phyloP scores from a whole-genome alignment of 2,113 vertebrate genomes.

The Gobio gobio region DNA sequence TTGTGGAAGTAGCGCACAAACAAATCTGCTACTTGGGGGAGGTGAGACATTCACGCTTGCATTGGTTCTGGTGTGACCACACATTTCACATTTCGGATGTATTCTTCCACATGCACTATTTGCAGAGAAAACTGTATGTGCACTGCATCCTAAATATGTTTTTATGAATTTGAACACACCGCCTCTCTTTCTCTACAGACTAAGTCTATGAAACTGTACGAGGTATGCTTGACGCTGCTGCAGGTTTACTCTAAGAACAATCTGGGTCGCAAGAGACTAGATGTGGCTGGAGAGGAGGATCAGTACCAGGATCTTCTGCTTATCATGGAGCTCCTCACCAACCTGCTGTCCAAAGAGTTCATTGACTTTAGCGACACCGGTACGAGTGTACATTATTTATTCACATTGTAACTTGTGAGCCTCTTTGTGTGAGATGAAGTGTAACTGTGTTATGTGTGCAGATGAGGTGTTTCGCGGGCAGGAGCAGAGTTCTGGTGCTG shows the following conservation, averaged over 20 bases:
- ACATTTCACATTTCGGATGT: neutral
- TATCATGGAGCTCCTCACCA: conserved; percentile 99
- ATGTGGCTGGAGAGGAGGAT: conserved; percentile 93
- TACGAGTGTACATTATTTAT: conserved; percentile 54
- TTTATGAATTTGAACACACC: neutral
- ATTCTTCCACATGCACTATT: neutral
- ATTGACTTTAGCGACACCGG: conserved; percentile 99
- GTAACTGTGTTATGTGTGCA: conserved; percentile 57
- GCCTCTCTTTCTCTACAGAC: conserved; percentile 75
- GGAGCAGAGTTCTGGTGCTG: conserved; percentile 87
- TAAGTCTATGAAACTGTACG: conserved; percentile 98
- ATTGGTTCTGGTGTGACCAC: neutral
- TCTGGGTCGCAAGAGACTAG: conserved; percentile 87
- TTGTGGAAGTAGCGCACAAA: conserved; percentile 99
- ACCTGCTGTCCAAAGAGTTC: conserved; percentile 97
- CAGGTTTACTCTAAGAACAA: conserved; percentile 99
- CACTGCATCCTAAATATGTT: neutral
- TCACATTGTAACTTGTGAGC: neutral
- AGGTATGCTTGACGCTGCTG: conserved; percentile 94
- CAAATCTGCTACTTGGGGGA: conserved; percentile 99
- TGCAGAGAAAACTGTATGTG: neutral
- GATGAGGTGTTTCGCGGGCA: conserved; percentile 97
- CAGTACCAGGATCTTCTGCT: conserved; percentile 99
- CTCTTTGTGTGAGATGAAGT: conserved; percentile 7
- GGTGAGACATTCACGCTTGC: conserved; percentile 74